Evolutionary conservation across 92 coral and sea anemone genomes (phyloP), one percentile per base, ranked within the genome.

Genomic region (Chrysogorgia sp.): DNA sequence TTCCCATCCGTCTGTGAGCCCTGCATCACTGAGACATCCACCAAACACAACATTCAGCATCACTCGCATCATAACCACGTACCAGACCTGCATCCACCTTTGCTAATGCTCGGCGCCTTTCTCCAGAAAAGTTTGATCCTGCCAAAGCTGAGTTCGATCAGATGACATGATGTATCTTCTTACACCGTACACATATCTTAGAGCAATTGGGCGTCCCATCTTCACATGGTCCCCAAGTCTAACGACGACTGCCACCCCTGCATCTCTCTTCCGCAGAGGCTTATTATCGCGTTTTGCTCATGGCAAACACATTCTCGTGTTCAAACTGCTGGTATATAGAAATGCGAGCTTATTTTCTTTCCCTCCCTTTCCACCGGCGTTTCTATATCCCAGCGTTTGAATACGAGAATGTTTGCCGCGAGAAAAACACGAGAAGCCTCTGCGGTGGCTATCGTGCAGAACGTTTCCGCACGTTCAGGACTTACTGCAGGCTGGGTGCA

Each of bases 121-220:
- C 57, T 49, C 57, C 57, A 49, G 57, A 49, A 10, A 49, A 49
- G 57, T 49, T 24, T 1, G 57, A n/a, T 49, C 21, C 57, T 49
- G 57, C 57, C 3, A 49, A 49, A 49, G 57, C 57, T n/a, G 57
- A 49, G 22, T 49, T 49, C 57, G 57, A 49, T 49, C 57, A 24
- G 1, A 49, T 49, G 57, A 2, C 22, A 49, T n/a, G n/a, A n/a
- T n/a, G n/a, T n/a, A n/a, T n/a, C 21, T 24, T 49, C 22, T 24
- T 49, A 24, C 21, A 49, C 57, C 22, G 22, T 49, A 49, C 57
- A 49, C 21, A 24, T 10, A 3, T 49, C 14, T 2, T 49, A n/a
- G 3, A 49, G 57, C 57, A 49, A 49, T 24, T 49, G 57, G 13
- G 2, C 57, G 1, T 49, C 57, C 17, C 2, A 3, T 49, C 57